A percentile compares a stretch with the other conserved stretches of the same genome.
Conservation (phyloP, 2,797 vertebrate genomes). For the Astyanax mexicanus region DNA sequence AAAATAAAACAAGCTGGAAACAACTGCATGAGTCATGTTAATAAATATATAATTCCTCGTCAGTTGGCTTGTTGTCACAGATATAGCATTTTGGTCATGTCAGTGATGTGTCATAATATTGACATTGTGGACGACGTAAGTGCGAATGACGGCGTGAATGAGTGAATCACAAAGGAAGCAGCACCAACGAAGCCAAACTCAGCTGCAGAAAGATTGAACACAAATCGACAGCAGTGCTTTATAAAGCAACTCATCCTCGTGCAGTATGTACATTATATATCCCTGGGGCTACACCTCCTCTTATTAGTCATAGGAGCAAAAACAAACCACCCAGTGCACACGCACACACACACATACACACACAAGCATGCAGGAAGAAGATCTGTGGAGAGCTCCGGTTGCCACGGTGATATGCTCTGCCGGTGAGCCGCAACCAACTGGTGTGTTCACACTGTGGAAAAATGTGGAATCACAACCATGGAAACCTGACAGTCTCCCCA, state of each 20-base stretch:
- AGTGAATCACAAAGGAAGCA: slow-evolving; percentile 17
- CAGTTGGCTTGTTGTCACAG: not conserved
- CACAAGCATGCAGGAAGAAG: not conserved
- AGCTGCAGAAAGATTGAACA: not conserved
- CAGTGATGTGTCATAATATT: slow-evolving; percentile 23
- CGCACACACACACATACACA: slow-evolving; percentile 4
- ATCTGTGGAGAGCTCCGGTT: slow-evolving; percentile 31
- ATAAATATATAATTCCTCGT: slow-evolving; percentile 5
- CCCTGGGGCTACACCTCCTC: slow-evolving; percentile 25
- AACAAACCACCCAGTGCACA: slow-evolving; percentile 11
- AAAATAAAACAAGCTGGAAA: too few relatives aligned
- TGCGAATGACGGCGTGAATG: slow-evolving; percentile 10
- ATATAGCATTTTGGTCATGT: not conserved
- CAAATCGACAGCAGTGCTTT: slow-evolving; percentile 18
- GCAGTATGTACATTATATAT: not conserved
- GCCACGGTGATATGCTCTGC: slow-evolving; percentile 44
- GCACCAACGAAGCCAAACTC: not conserved
- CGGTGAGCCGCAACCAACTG: slow-evolving; percentile 5
- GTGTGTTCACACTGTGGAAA: slow-evolving; percentile 45
- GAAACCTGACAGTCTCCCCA: slow-evolving; percentile 37
- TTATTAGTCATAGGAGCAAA: slow-evolving; percentile 32
- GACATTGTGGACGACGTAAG: slow-evolving; percentile 7
- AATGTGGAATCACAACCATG: slow-evolving; percentile 21
- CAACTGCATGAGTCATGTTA: slow-evolving; percentile 33
- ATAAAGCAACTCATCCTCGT: slow-evolving; percentile 2